A percentile compares a stretch with the other conserved stretches of the same genome.
These are phyloP conservation scores for Desoria tigrina DNA, from an alignment of 2,888 invertebrate species.

Conservation along the genomic window DNA sequence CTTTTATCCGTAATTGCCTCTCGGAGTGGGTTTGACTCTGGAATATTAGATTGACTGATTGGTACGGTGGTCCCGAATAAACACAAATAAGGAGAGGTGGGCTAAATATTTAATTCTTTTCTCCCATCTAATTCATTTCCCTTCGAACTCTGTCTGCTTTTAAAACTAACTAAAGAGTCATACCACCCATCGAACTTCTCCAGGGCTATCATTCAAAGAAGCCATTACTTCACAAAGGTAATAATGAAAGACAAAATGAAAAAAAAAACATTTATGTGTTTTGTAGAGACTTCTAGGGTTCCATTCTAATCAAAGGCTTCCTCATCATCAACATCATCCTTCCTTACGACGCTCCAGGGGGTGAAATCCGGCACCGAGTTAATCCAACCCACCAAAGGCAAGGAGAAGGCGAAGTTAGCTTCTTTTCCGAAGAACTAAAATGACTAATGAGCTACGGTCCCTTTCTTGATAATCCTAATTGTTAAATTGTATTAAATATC, in stretches of 20 bases:
- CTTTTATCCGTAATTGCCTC: constrained; percentile 12
- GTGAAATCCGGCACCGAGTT: constrained; percentile 27
- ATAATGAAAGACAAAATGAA: constrained; percentile 18
- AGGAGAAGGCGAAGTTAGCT: no score
- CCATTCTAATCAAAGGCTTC: constrained; percentile 25
- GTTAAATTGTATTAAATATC: constrained; percentile 46
- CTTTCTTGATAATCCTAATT: constrained; percentile 44
- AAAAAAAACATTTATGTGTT: constrained; percentile 27
- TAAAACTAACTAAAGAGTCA: constrained; percentile 35
- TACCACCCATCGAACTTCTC: constrained; percentile 36
- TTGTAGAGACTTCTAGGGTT: constrained; percentile 18
- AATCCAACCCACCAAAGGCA: background rate
- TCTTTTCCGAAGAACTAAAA: constrained; percentile 30
- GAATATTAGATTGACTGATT: constrained; percentile 24
- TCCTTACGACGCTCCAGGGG: constrained; percentile 25
- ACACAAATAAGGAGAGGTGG: constrained; percentile 20
- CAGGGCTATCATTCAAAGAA: constrained; percentile 4
- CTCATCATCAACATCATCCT: constrained; percentile 14
- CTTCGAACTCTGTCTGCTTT: background rate
- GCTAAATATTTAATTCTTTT: constrained; percentile 19
- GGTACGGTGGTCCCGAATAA: constrained; percentile 16
- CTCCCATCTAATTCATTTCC: constrained; percentile 11
- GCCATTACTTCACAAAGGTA: constrained; percentile 11
- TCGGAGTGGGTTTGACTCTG: constrained; percentile 10
- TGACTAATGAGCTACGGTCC: constrained; percentile 49